Evolutionary conservation across 2,797 vertebrate genomes (phyloP), one percentile per base, ranked within the genome.

Genomic region (Pseudochirops corinnae): DNA sequence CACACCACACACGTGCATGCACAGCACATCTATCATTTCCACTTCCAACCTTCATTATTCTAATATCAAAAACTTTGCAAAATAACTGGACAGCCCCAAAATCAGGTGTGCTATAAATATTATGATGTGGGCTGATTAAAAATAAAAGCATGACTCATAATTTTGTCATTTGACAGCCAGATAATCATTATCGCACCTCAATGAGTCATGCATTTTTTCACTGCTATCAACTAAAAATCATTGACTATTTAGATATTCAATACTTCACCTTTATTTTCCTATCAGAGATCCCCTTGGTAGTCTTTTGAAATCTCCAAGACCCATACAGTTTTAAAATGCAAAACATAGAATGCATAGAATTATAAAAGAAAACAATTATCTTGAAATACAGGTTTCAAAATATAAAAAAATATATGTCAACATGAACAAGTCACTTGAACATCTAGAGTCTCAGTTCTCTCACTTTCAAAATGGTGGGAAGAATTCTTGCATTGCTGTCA

Each of bases 31-130:
- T 7, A 74, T 21, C n/a, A 3, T 74, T 39, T 39, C n/a, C 67
- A 16, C 29, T 28, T 92, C 10, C 7, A 10, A 67, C 91, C 33
- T 94, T 13, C 24, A 93, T 18, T 94, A 13, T 91, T 82, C 50
- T 18, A 93, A 56, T 74, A 93, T 94, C 94, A 14, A 57, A 56
- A 95, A 91, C 93, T 90, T 57, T 92, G 0, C 3, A 74, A 91
- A 95, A n/a, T 33, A 33, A 24, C 4, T 93, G 24, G 2, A 21
- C 29, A 95, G 46, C 3, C 0, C 62, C 5, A 91, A 18, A 53
- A 29, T 56, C 82, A 96, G 82, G 29, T 56, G 56, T 93, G 94
- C 96, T 94, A 74, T 55, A 93, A 92, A 74, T 95, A 93, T 94
- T 56, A 93, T 90, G 50, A 90, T 60, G 92, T 4, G 1, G 55